These are phyloP conservation scores for Champsocephalus gunnari DNA, from an alignment of 2,797 vertebrate genomes.

Conservation along the genomic window DNA sequence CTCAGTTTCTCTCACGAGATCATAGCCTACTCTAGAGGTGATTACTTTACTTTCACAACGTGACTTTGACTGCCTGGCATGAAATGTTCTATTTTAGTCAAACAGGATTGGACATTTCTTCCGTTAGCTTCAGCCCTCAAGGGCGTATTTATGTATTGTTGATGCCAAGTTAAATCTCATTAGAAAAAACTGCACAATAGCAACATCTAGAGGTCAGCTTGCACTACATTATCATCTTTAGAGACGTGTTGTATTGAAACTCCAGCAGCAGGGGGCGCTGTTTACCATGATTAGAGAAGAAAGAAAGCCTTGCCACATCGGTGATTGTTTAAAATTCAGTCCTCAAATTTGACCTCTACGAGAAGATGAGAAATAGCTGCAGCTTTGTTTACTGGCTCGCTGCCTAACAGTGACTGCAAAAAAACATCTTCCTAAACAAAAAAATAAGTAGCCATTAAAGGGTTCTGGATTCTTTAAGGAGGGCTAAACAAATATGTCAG, in stretches of 20 bases:
- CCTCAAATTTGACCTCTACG: slow-evolving; percentile 73
- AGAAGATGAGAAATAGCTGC: slow-evolving; percentile 38
- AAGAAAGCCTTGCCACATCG: slow-evolving; percentile 40
- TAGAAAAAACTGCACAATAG: slow-evolving; percentile 5
- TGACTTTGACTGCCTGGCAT: neutral
- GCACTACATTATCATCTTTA: too few relatives aligned
- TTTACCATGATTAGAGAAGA: slow-evolving; percentile 67
- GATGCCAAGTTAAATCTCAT: neutral
- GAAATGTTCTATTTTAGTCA: neutral
- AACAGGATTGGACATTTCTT: neutral
- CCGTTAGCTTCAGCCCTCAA: neutral
- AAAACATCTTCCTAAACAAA: neutral
- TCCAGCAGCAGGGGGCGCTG: slow-evolving; percentile 77
- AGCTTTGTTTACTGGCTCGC: slow-evolving; percentile 18
- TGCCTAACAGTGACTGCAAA: slow-evolving; percentile 6
- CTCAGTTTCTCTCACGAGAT: neutral
- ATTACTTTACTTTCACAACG: slow-evolving; percentile 1
- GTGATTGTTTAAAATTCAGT: slow-evolving; percentile 60
- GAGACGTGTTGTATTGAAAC: slow-evolving; percentile 9
- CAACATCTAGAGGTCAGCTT: slow-evolving; percentile 38
- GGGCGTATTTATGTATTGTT: neutral
- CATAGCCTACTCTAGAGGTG: neutral
- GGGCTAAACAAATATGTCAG: slow-evolving; percentile 15
- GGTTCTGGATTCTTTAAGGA: slow-evolving; percentile 1
- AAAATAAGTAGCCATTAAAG: neutral